Evolutionary conservation across 1,140 invertebrate genomes (phyloP).

Genomic region (Procambarus virginalis): DNA sequence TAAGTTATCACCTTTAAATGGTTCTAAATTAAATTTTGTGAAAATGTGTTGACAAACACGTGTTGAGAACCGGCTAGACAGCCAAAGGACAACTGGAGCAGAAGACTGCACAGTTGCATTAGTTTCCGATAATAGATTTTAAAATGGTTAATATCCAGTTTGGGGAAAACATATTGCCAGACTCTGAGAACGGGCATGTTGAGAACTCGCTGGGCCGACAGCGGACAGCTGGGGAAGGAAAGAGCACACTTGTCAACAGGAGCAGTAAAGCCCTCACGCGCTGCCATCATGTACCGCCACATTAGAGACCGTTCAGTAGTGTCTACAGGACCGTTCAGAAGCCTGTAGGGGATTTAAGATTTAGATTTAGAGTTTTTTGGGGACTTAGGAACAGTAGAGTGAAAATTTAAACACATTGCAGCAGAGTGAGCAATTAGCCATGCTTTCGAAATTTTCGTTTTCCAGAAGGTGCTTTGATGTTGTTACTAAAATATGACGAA

Average conservation of each 20-base stretch:
- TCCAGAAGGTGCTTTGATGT: no score
- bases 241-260: conserved; percentile 13
- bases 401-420: no score
- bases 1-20: no score
- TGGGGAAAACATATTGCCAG: conserved; percentile 66
- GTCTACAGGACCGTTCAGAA: conserved; percentile 48
- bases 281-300: conserved; percentile 61
- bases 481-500: no score
- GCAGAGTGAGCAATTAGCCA: no score
- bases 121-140: no score
- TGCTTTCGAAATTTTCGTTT: no score
- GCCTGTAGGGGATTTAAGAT: no score
- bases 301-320: conserved; percentile 55
- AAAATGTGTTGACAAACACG: no score
- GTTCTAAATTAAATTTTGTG: no score
- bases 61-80: neutral
- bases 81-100: neutral
- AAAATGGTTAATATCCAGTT: conserved; percentile 38
- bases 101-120: conserved; percentile 13
- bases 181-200: conserved; percentile 68
- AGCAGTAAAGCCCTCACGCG: conserved; percentile 48
- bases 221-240: conserved; percentile 35
- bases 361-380: no score
- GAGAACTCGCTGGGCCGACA: conserved; percentile 38
- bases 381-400: no score